Evolutionary conservation across 37 sponge, comb jelly and placozoan species (phyloP), one percentile per base, ranked within the genome.

Genomic region (Bolinopsis microptera): DNA sequence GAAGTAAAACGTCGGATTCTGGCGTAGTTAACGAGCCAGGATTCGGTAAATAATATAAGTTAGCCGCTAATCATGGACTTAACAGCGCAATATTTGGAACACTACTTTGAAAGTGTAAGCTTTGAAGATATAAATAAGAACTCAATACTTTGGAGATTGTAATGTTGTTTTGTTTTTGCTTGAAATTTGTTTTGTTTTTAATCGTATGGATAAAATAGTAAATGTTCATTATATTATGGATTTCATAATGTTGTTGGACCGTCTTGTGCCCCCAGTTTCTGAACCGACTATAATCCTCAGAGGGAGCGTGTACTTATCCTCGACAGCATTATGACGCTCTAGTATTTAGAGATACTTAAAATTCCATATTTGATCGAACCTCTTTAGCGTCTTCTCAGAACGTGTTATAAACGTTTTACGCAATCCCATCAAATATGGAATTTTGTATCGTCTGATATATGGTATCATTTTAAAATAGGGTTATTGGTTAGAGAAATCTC

Each of bases 101-200:
- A 48, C 61, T 48, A 13, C 61, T 48, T 48, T 48, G 61, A 48
- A 48, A 48, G 61, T 48, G 61, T 48, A 48, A 5, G 61, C 5
- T 48, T 48, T 48, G 61, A 48, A 48, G 61, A 48, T 48, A 70
- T 28, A 70, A 28, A 70, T 70, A 70, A 28, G 30, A 26, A 70
- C 74, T 70, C 74, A 70, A 70, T 70, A 70, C 26, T 70, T n/a
- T 70, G 25, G 74, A 70, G 74, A 70, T 70, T 70, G 74, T 70
- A 26, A 70, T 70, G 74, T 70, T 70, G 74, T 70, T 70, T 70
- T 70, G 5, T 9, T 70, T 70, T 70, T 70, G 5, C 24, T n/a
- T 70, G 5, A n/a, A 70, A 70, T 70, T 70, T 70, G 74, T 70
- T 70, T 70, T 70, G 74, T 70, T 70, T 70, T 70, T 70, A 70